Base-by-base conservation (phyloP, 2,113 vertebrate genomes). In the Taxidea taxus region DNA sequence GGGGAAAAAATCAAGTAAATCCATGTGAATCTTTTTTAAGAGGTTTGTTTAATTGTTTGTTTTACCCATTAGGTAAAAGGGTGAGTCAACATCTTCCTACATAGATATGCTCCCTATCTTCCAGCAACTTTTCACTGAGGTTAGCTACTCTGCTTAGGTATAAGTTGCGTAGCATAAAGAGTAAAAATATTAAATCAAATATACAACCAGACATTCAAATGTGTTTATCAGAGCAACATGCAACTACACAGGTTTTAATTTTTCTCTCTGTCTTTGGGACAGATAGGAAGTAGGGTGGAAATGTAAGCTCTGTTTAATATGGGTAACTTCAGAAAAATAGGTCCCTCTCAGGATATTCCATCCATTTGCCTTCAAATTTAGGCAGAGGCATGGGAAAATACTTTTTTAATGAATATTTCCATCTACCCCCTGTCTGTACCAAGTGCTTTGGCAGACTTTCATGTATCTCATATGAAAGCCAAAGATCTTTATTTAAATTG, bases 401-500 rank as follows among this genome's bases (percentile, higher is more conserved):
- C 2, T 34, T 56, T 94, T 78, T 70, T 7, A 62, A 68, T 85
- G n/a, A 56, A 82, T 16, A 66, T 94, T 81, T 74, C 74, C 15
- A 86, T 51, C 47, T 12, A 23, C 23, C n/a, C 2, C 11, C 4
- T 62, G 3, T 62, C 78, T 70, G 18, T 82, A 18, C 37, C n/a
- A 66, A 81, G 72, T 74, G 31, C 4, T 83, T 74, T 93, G 39
- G 23, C 37, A 75, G 25, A 82, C 14, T 70, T 74, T 60, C 39
- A 56, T 83, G 2, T 75, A 62, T 85, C 18, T 81, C n/a, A 31
- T 58, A 56, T 49, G 47, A 78, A 97, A 92, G 5, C 54, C 86
- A 62, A 68, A 96, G 70, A 29, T 3, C 27, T 96, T 94, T 85
- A 2, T 66, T 97, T 90, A 90, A 88, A 77, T 85, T 91, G 4